phyloP scores from a whole-genome alignment of 2,113 vertebrate species.

The Microtus ochrogaster region DNA sequence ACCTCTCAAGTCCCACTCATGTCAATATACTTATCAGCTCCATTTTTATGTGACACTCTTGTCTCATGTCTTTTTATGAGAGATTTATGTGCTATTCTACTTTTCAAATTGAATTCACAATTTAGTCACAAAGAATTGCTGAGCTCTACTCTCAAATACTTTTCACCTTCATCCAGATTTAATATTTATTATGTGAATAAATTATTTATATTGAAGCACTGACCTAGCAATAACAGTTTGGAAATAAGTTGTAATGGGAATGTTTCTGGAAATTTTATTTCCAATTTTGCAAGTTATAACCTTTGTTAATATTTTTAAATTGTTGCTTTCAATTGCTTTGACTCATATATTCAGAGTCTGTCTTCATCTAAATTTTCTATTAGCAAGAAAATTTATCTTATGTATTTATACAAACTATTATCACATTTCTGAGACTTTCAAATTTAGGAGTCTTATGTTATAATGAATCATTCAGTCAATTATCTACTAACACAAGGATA shows the following conservation, averaged over 20 bases:
- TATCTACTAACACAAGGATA: constrained; percentile 12
- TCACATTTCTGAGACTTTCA: constrained; percentile 57
- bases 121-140: constrained; percentile 26
- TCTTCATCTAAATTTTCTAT: constrained; percentile 52
- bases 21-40: background rate
- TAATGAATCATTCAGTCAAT: constrained; percentile 56
- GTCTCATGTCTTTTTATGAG: background rate
- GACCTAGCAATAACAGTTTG: background rate
- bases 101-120: background rate
- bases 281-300: background rate
- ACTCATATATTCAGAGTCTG: constrained; percentile 10
- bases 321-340: background rate
- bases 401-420: constrained; percentile 42
- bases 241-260: constrained; percentile 30
- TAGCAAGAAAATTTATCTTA: constrained; percentile 54
- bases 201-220: background rate
- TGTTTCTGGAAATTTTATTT: background rate
- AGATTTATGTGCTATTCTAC: background rate
- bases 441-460: constrained; percentile 53
- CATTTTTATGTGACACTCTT: constrained; percentile 16
- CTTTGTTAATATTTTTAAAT: background rate
- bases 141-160: background rate
- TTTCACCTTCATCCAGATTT: constrained; percentile 3
- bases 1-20: background rate
- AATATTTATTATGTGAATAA: constrained; percentile 42